Evolutionary conservation across 2,888 invertebrate species (phyloP).

Genomic region (Drosophila greeni): DNA sequence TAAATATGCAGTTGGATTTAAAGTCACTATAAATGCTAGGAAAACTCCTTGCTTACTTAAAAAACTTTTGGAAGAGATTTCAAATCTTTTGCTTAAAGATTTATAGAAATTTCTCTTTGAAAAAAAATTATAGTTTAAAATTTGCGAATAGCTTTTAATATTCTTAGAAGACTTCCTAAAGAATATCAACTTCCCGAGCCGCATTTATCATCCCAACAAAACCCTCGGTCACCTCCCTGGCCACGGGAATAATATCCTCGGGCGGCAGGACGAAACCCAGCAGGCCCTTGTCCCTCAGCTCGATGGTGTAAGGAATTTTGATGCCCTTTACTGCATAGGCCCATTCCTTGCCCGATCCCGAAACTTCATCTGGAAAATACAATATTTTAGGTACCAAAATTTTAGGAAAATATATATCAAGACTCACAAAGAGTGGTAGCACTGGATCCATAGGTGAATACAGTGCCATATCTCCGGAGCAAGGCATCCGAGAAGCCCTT

Average conservation of each 20-base stretch:
- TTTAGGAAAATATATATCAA: too few species aligned
- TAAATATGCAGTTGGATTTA: not conserved
- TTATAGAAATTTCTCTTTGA: not conserved
- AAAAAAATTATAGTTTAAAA: not conserved
- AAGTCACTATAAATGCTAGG: not conserved
- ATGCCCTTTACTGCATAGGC: slow-evolving; percentile 80
- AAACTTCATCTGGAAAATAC: slow-evolving; percentile 75
- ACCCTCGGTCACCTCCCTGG: slow-evolving; percentile 81
- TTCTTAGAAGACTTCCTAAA: slow-evolving; percentile 64
- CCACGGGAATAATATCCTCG: slow-evolving; percentile 82
- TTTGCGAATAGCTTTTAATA: not conserved
- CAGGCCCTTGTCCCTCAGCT: slow-evolving; percentile 83
- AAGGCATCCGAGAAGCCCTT: slow-evolving; percentile 81
- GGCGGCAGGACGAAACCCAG: slow-evolving; percentile 85
- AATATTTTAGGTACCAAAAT: too few species aligned
- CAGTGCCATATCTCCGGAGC: slow-evolving; percentile 80
- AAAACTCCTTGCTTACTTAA: too few species aligned
- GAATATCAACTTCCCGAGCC: slow-evolving; percentile 75
- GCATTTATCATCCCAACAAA: slow-evolving; percentile 80
- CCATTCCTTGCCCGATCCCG: slow-evolving; percentile 80
- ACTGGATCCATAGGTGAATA: slow-evolving; percentile 81
- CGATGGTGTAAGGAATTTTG: slow-evolving; percentile 81
- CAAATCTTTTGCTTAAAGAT: not conserved
- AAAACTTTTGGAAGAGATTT: not conserved
- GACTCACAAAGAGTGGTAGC: slow-evolving; percentile 81